Percentiles rank a stretch among this genome's conserved stretches.
phyloP scores from a whole-genome alignment of 2,797 vertebrate genomes.

The Cottoperca gobio region DNA sequence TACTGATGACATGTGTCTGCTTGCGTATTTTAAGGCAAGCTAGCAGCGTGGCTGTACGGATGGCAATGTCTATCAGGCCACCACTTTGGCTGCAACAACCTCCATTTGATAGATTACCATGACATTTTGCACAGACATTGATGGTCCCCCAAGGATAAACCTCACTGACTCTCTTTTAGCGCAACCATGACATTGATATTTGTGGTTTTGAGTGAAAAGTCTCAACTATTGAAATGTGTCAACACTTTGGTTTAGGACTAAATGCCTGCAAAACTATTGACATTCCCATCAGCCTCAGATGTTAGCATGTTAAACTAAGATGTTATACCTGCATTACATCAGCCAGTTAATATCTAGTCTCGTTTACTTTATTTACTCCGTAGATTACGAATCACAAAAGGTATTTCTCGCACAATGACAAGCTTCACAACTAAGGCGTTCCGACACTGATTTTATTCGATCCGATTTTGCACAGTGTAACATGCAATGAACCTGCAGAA shows the following conservation, averaged over 20 bases:
- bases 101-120: not conserved
- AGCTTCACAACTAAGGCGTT: not conserved
- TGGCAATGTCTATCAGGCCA: not conserved
- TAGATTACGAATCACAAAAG: not conserved
- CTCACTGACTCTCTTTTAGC: too few relatives aligned
- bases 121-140: not conserved
- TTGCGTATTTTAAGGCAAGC: not conserved
- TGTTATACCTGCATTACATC: not conserved
- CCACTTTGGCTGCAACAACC: not conserved
- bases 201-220: not conserved
- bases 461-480: conserved; percentile 27
- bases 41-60: not conserved
- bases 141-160: not conserved
- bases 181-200: not conserved
- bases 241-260: not conserved
- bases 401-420: conserved; percentile 6
- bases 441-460: conserved; percentile 32
- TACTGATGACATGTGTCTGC: not conserved
- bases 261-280: not conserved
- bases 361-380: not conserved
- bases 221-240: not conserved
- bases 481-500: conserved; percentile 20
- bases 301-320: not conserved
- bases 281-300: not conserved
- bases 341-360: not conserved